Base-by-base conservation (phyloP, 2,113 vertebrate genomes). In the Oncorhynchus clarkii region DNA sequence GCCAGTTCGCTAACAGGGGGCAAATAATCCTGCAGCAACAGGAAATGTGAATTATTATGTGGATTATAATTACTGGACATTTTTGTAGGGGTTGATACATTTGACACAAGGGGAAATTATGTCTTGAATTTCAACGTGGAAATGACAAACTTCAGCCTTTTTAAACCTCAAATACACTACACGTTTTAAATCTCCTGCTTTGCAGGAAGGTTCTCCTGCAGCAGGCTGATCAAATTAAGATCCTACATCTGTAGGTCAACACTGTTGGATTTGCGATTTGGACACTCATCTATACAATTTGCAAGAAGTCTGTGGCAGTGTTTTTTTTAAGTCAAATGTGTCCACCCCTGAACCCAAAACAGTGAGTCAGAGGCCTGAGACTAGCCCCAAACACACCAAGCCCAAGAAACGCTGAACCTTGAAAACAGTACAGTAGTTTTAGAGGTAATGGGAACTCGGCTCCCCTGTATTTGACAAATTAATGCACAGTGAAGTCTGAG, bases 371-470 rank as follows among this genome's bases (percentile, higher is more conserved):
- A 78, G 77, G 45, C 70, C 74, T 3, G 72, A 68, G 12, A 7
- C 74, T 65, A 82, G 75, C 83, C 72, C 69, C 34, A 91, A 78
- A 82, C 64, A 26, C 22, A 57, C 24, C 48, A 89, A 67, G 74
- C 82, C 79, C 48, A 89, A 82, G 84, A 91, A 90, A 82, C 81
- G 24, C 11, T 91, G 77, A 92, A 34, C 26, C 18, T 13, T 27
- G 27, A 20, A 5, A 57, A 13, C 18, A 39, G 54, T 57, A 20
- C 31, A 62, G 20, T 14, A 4, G 51, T 14, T n/a, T 4, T 18
- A 27, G 45, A 57, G 9, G 1, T 64, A 45, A 27, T 59, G 8
- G 66, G 51, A 26, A 22, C 22, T 29, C 14, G 5, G 27, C 49
- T 12, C 24, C 8, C 2, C 8, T 60, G 11, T 60, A 27, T 31